Conservation (phyloP, 2,797 vertebrate species). For the Alectoris magna region DNA sequence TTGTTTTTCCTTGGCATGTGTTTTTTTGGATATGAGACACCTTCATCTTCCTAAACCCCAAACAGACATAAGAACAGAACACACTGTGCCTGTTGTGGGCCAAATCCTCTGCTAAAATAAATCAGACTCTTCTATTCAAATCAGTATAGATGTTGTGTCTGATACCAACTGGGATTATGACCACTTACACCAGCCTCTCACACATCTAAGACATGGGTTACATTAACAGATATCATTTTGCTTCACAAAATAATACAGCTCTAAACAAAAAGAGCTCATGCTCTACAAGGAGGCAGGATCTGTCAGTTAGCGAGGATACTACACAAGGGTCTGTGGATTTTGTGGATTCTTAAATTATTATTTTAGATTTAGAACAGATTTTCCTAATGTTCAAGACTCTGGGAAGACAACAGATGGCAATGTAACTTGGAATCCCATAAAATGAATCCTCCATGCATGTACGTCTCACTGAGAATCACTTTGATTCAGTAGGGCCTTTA, state of each 20-base stretch:
- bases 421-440: background rate
- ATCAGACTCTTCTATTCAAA: background rate
- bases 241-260: background rate
- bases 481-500: background rate
- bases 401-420: background rate
- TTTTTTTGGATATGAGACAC: constrained; percentile 28
- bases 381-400: background rate
- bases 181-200: background rate
- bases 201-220: background rate
- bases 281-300: background rate
- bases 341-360: background rate
- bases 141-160: background rate
- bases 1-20: constrained; percentile 14
- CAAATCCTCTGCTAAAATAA: constrained; percentile 11
- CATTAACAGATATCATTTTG: background rate
- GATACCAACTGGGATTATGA: background rate
- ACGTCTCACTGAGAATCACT: background rate
- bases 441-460: background rate
- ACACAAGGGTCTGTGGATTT: background rate
- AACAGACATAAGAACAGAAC: constrained; percentile 35
- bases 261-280: background rate
- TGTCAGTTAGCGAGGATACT: background rate
- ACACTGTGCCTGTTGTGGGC: constrained; percentile 30
- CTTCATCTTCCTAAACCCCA: constrained; percentile 22
- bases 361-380: constrained; percentile 19